Evolutionary conservation across 1,140 invertebrate genomes (phyloP).

Genomic region (Cecropterus lyciades): DNA sequence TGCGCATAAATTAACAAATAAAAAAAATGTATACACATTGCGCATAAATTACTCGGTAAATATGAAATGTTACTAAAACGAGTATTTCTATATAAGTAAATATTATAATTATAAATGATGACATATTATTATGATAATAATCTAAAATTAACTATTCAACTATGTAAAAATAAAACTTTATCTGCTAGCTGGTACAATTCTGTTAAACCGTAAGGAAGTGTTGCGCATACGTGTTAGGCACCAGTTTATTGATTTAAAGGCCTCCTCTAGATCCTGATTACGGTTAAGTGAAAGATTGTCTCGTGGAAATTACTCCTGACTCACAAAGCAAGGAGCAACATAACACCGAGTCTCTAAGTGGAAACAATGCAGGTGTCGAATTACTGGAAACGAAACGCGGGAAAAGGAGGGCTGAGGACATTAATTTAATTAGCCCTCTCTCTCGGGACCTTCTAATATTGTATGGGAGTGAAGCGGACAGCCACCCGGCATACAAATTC

Average conservation of each 20-base stretch:
- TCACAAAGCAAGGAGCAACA: conserved; percentile 42
- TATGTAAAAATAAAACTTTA: too few species aligned
- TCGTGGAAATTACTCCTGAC: conserved; percentile 35
- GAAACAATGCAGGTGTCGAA: conserved; percentile 80
- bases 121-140: too few species aligned
- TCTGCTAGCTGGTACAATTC: too few species aligned
- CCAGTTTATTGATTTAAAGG: conserved; percentile 29
- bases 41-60: too few species aligned
- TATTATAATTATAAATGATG: too few species aligned
- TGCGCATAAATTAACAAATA: too few species aligned
- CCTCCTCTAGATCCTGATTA: conserved; percentile 28
- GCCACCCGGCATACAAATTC: conserved; percentile 64
- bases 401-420: conserved; percentile 74
- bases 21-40: too few species aligned
- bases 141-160: too few species aligned
- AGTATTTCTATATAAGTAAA: too few species aligned
- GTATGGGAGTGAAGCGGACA: conserved; percentile 60
- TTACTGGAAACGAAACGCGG: conserved; percentile 71
- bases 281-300: conserved; percentile 43
- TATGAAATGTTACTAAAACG: too few species aligned
- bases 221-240: too few species aligned
- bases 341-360: conserved; percentile 45
- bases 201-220: too few species aligned
- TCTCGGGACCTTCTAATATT: conserved; percentile 81
- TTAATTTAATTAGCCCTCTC: conserved; percentile 84